Evolutionary conservation across 2,113 vertebrate species (phyloP).

Genomic region (Chunga burmeisteri): DNA sequence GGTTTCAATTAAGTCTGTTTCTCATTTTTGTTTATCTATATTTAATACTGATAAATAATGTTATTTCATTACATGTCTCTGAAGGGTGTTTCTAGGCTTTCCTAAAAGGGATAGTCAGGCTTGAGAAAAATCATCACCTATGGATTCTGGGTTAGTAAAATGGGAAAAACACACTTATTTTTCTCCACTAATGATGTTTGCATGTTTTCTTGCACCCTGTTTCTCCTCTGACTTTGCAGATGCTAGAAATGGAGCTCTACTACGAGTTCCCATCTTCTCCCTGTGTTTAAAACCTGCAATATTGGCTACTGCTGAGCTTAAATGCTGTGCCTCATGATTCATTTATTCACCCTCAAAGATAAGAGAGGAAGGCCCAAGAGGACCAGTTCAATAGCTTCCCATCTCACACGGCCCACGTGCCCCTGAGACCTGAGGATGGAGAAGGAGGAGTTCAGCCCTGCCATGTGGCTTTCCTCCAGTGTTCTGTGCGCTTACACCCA

Average conservation of each 20-base stretch:
- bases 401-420: fast-evolving
- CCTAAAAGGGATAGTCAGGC: constrained; percentile 43
- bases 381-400: background rate
- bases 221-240: background rate
- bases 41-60: constrained; percentile 77
- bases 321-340: background rate
- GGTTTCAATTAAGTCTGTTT: constrained; percentile 69
- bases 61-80: constrained; percentile 66
- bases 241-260: background rate
- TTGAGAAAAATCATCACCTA: background rate
- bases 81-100: constrained; percentile 26
- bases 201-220: background rate
- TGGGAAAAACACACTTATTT: background rate
- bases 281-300: background rate
- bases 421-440: background rate
- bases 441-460: background rate
- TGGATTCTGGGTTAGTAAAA: background rate
- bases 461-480: fast-evolving
- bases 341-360: background rate
- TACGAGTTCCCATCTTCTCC: background rate
- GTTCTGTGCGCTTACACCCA: background rate
- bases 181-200: background rate
- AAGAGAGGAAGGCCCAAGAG: background rate
- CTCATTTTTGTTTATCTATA: constrained; percentile 73
- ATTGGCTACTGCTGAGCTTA: background rate